Evolutionary conservation across 1,140 invertebrate genomes (phyloP), one percentile per base, ranked within the genome.

Genomic region (Geopemphigus sp.): DNA sequence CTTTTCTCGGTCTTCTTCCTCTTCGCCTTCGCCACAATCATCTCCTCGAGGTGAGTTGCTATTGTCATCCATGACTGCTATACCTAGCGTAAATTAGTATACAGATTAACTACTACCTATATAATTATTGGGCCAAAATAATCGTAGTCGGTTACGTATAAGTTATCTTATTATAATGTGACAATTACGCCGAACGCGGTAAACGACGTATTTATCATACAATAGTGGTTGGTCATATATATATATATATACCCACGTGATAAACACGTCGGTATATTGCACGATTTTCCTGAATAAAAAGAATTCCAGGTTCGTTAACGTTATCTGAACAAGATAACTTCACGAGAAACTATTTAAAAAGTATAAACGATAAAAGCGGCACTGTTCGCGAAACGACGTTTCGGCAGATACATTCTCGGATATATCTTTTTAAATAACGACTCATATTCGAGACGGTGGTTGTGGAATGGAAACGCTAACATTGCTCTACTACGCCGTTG

Each of bases 21-120:
- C 74, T 59, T 76, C 73, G 22, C 12, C 74, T 19, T 78, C 74
- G 3, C 73, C 56, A 19, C 39, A 76, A 47, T 76, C 57, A 22
- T 76, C 73, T 10, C 15, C 57, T 24, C 74, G 74, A 24, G 57
- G 32, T 1, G 57, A 78, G 50, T 54, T 72, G 50, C 50, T 72
- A 72, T 29, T 54, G 10, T 78, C 57, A 0, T 47, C 74, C 74
- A 78, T 78, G 56, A 78, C 74, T 74, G 53, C 68, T 72, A 72
- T 70, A 50, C 68, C 68, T 72, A 29, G 12, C n/a, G 11, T 6
- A 54, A 50, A 39, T 39, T 66, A 64, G 0, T 19, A 32, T 12
- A 50, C 14, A 63, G 12, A 10, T 63, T 10, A 63, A 63, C 10
- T n/a, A 10, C 47, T n/a, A 10, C 47, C 47, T n/a, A 2, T n/a